These are phyloP conservation scores for Drosophila barbarae DNA, from an alignment of 2,888 invertebrate species.

Conservation along the genomic window DNA sequence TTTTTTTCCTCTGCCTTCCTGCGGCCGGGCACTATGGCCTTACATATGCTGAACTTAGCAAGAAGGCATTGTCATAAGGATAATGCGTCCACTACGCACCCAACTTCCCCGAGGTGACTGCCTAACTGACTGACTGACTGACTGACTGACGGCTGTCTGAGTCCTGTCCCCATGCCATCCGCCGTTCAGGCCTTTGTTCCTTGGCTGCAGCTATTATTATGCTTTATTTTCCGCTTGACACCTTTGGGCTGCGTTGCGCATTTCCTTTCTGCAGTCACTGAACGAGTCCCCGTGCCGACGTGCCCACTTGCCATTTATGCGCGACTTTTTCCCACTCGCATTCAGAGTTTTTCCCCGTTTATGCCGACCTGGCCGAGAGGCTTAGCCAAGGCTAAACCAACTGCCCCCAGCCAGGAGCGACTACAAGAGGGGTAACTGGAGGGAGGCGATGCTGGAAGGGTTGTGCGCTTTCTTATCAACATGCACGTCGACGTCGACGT, in stretches of 20 bases:
- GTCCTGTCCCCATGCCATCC: conserved; percentile 3
- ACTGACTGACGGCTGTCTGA: conserved; percentile 50
- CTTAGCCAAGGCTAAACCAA: conserved; percentile 36
- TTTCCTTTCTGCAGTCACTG: conserved; percentile 60
- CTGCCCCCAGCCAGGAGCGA: conserved; percentile 10
- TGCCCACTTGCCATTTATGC: conserved; percentile 44
- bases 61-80: conserved; percentile 24
- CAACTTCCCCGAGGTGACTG: background rate
- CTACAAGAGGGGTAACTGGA: background rate
- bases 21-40: background rate
- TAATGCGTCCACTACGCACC: conserved; percentile 31
- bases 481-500: conserved; percentile 47
- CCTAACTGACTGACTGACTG: conserved; percentile 13
- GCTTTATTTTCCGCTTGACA: conserved; percentile 74
- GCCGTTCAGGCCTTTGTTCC: conserved; percentile 34
- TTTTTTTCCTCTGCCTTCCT: background rate
- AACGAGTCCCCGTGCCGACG: conserved; percentile 23
- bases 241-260: conserved; percentile 73
- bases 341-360: conserved; percentile 33
- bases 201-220: conserved; percentile 55
- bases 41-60: conserved; percentile 4
- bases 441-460: conserved; percentile 18
- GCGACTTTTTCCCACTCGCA: conserved; percentile 23
- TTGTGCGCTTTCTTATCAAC: conserved; percentile 65
- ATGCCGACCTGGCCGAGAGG: conserved; percentile 40